phyloP scores from a whole-genome alignment of 2,797 vertebrate genomes.

The Danio kyathit region DNA sequence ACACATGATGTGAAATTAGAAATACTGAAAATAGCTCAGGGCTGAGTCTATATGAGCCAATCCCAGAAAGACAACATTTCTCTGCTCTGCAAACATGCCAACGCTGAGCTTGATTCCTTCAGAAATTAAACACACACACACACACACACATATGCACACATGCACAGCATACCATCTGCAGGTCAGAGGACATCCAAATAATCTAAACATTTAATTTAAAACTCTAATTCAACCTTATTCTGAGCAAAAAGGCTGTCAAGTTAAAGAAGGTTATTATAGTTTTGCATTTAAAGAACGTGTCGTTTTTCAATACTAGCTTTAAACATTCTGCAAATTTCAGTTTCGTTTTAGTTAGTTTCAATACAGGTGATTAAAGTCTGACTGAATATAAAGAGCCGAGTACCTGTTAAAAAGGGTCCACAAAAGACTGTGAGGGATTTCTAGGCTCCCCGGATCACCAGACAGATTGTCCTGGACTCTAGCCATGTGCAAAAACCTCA shows the following conservation, averaged over 20 bases:
- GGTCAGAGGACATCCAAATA: too few species aligned
- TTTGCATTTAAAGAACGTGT: too few species aligned
- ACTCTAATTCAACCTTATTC: too few species aligned
- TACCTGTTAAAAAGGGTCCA: constrained; percentile 60
- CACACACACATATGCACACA: too few species aligned
- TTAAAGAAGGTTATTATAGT: too few species aligned
- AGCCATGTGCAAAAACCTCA: constrained; percentile 36
- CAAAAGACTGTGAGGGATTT: constrained; percentile 40
- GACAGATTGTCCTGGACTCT: constrained; percentile 1
- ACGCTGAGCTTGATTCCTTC: background rate
- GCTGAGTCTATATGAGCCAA: background rate
- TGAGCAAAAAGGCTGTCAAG: too few species aligned
- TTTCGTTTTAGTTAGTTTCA: too few species aligned
- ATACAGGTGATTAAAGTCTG: background rate
- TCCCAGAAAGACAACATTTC: background rate
- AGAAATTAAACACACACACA: too few species aligned
- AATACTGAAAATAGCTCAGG: background rate
- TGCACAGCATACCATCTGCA: too few species aligned
- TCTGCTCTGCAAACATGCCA: background rate
- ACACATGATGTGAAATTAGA: background rate
- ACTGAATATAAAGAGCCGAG: background rate
- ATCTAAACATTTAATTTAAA: too few species aligned
- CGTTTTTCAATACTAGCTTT: too few species aligned
- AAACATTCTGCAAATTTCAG: too few species aligned
- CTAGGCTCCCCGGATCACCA: constrained; percentile 17